phyloP scores from a whole-genome alignment of 64 coral and sea anemone genomes.

The Catalaphyllia jardinei region DNA sequence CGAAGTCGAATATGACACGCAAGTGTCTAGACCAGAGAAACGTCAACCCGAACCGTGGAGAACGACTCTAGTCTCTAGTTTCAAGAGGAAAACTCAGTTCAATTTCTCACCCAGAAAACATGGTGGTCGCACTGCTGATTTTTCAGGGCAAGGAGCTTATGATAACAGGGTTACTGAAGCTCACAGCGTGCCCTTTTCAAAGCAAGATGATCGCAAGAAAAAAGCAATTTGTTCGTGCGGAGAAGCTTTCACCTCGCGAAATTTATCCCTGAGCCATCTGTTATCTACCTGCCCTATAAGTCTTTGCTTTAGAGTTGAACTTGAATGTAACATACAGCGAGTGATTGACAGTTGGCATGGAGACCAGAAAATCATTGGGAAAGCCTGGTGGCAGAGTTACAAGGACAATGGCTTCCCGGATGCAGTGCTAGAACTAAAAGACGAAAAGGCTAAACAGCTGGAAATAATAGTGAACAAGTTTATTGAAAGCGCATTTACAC shows the following conservation, averaged over 20 bases:
- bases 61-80: neutral
- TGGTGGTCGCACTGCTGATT: neutral
- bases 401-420: slow-evolving; percentile 11
- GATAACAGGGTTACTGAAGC: neutral
- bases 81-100: neutral
- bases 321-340: neutral
- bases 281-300: slow-evolving; percentile 1
- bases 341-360: slow-evolving; percentile 22
- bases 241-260: neutral
- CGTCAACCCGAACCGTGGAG: neutral
- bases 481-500: neutral
- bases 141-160: neutral
- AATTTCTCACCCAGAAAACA: neutral
- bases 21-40: neutral
- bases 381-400: slow-evolving; percentile 15
- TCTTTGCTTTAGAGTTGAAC: slow-evolving; percentile 15
- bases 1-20: neutral
- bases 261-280: neutral
- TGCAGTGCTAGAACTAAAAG: neutral
- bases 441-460: neutral
- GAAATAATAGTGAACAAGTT: neutral
- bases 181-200: neutral
- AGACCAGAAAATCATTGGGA: neutral
- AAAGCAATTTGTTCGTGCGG: slow-evolving; percentile 22
- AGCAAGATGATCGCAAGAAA: neutral